Conservation (phyloP, 2,888 invertebrate genomes). For the Hanleya hanleyi region DNA sequence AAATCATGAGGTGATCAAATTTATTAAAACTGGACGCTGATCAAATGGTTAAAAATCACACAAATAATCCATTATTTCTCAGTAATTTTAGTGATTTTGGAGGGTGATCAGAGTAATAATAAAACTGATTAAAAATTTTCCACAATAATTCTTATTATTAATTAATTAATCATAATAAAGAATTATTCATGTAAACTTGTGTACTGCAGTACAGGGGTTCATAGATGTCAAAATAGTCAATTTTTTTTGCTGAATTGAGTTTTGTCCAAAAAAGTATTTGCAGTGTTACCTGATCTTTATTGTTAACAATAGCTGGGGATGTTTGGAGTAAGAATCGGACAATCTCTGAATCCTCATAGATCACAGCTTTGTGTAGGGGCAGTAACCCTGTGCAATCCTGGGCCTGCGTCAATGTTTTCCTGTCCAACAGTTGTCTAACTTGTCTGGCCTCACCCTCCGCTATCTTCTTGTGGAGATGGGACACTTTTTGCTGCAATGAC, state of each 20-base stretch:
- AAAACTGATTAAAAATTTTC: neutral
- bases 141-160: neutral
- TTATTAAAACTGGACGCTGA: no score
- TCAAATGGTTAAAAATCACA: no score
- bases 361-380: neutral
- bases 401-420: no score
- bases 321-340: neutral
- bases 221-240: no score
- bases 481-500: no score
- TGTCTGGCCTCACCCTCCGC: slow-evolving; percentile 41
- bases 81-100: no score
- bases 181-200: neutral
- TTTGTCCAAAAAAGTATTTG: no score
- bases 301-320: neutral
- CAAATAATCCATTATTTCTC: no score
- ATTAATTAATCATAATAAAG: neutral
- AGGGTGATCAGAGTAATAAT: no score
- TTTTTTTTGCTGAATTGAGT: no score
- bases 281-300: neutral
- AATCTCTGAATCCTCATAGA: neutral
- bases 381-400: neutral
- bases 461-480: slow-evolving; percentile 44
- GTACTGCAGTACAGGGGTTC: no score
- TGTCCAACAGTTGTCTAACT: slow-evolving; percentile 40
- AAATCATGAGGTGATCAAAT: no score